Percentiles rank a stretch among this genome's conserved stretches.
Conservation (phyloP, 2,888 invertebrate genomes). For the Tiphia femorata region DNA sequence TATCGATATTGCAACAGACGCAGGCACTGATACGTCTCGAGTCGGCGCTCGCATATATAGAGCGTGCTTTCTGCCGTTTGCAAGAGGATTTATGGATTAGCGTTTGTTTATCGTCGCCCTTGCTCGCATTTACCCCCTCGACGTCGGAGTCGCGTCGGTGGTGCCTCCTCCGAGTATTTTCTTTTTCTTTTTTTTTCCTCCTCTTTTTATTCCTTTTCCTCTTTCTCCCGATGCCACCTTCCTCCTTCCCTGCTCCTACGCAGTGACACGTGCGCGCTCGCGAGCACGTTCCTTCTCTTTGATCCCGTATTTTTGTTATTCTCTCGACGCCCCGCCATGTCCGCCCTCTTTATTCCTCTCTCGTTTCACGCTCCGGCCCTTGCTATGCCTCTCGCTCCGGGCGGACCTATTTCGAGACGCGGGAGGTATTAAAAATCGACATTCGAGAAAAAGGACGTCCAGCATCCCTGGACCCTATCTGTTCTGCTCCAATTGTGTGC, state of each 20-base stretch:
- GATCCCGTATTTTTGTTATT: too few species aligned
- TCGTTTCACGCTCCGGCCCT: too few species aligned
- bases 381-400: too few species aligned
- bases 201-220: background rate
- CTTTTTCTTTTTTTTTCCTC: background rate
- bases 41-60: constrained; percentile 46
- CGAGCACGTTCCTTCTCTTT: too few species aligned
- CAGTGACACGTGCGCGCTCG: background rate
- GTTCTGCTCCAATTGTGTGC: too few species aligned
- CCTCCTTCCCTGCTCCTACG: background rate
- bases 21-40: constrained; percentile 51
- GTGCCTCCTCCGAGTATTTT: too few species aligned
- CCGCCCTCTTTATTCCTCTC: too few species aligned
- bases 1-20: constrained; percentile 61
- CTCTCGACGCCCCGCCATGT: too few species aligned
- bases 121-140: constrained; percentile 44
- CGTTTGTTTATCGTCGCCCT: constrained; percentile 58
- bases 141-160: constrained; percentile 6
- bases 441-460: constrained; percentile 20
- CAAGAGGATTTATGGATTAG: constrained; percentile 59
- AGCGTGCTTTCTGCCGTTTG: constrained; percentile 58
- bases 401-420: constrained; percentile 10
- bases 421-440: constrained; percentile 27
- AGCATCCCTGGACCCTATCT: too few species aligned
- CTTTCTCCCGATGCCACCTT: background rate